Conservation (phyloP, 2,113 vertebrate genomes). For the Triplophysa tibetana region DNA sequence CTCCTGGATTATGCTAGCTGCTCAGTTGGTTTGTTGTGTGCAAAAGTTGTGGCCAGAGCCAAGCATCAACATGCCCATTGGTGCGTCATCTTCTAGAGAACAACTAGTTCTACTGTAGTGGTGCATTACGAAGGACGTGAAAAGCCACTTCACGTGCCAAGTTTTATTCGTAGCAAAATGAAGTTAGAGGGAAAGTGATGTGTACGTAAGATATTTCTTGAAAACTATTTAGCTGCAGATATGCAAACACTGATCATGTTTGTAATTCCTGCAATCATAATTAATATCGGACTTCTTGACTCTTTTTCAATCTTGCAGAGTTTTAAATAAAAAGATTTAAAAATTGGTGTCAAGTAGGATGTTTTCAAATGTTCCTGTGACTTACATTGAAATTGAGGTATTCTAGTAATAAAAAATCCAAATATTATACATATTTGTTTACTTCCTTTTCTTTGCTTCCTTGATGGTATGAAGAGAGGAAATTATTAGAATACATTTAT, state of each 20-base stretch:
- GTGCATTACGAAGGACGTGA: neutral
- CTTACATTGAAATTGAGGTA: neutral
- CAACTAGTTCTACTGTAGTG: neutral
- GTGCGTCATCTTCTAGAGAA: slow-evolving; percentile 18
- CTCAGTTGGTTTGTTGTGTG: slow-evolving; percentile 19
- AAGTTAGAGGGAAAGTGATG: no score
- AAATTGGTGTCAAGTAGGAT: no score
- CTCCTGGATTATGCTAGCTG: neutral
- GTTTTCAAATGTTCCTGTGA: no score
- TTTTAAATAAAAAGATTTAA: no score
- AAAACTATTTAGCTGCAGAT: no score
- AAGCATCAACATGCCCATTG: slow-evolving; percentile 34
- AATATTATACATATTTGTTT: neutral
- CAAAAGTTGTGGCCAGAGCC: slow-evolving; percentile 30
- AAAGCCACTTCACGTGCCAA: neutral
- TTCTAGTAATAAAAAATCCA: neutral
- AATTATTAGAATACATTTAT: no score
- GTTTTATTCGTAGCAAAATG: no score
- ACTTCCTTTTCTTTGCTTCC: neutral
- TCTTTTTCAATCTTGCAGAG: no score
- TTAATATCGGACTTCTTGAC: no score
- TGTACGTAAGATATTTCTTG: no score
- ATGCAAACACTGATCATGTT: no score
- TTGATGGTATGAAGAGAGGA: neutral
- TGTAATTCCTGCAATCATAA: no score